A percentile compares a stretch with the other conserved stretches of the same genome.
These are phyloP conservation scores for Rotaria sp. DNA, from an alignment of 2,888 invertebrate genomes.

Conservation along the genomic window DNA sequence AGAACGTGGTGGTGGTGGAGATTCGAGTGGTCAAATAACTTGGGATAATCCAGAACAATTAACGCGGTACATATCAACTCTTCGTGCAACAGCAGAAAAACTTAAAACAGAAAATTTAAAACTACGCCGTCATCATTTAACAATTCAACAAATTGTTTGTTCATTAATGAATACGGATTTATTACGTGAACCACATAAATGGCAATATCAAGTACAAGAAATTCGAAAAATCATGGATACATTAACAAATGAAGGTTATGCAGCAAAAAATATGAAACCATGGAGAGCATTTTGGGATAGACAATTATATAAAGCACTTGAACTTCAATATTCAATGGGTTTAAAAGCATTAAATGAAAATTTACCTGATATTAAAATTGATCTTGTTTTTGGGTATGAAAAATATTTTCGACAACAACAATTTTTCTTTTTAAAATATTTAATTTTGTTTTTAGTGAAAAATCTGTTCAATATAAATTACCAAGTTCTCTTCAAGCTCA, in stretches of 20 bases:
- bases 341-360: constrained; percentile 76
- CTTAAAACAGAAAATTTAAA: constrained; percentile 69
- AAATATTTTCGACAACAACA: too few species aligned
- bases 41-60: constrained; percentile 84
- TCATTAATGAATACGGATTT: constrained; percentile 74
- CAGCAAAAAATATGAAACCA: constrained; percentile 64
- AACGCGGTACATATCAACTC: constrained; percentile 72
- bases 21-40: constrained; percentile 62
- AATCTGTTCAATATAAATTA: background rate
- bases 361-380: constrained; percentile 78
- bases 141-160: constrained; percentile 64
- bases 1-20: background rate
- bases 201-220: constrained; percentile 79
- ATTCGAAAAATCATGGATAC: constrained; percentile 73
- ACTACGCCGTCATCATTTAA: constrained; percentile 64
- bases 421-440: background rate
- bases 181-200: constrained; percentile 74
- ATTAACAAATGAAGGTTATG: constrained; percentile 58
- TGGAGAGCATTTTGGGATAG: constrained; percentile 92
- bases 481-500: constrained; percentile 59
- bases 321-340: constrained; percentile 78
- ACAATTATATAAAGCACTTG: constrained; percentile 82
- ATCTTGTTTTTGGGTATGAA: constrained; percentile 40
- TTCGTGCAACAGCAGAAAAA: constrained; percentile 73
- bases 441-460: background rate